Conservation (phyloP, 2,888 invertebrate genomes). For the Leucophora obtusa region DNA sequence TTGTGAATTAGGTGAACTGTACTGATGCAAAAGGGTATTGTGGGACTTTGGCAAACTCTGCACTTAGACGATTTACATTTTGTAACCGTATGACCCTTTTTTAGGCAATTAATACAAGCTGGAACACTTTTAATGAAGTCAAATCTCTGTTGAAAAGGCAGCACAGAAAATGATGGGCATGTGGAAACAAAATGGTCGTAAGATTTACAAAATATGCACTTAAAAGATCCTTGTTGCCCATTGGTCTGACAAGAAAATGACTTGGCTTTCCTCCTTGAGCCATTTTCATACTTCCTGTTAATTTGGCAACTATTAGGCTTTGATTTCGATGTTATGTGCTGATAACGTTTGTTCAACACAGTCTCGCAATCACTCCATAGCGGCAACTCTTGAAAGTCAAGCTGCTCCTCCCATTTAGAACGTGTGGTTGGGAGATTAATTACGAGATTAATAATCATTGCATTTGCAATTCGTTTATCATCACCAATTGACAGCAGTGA, state of each 20-base stretch:
- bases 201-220: constrained; percentile 11
- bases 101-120: constrained; percentile 21
- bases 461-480: constrained; percentile 59
- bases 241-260: background rate
- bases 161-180: background rate
- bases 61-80: constrained; percentile 7
- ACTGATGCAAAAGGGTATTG: constrained; percentile 11
- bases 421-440: constrained; percentile 38
- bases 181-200: background rate
- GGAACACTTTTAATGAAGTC: constrained; percentile 9
- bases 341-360: constrained; percentile 42
- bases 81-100: constrained; percentile 8
- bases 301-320: too few relatives aligned
- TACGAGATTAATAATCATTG: constrained; percentile 60
- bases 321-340: constrained; percentile 28
- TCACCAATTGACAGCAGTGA: constrained; percentile 57
- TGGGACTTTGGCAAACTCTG: constrained; percentile 1
- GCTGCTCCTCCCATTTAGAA: constrained; percentile 25
- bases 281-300: constrained; percentile 14
- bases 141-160: background rate
- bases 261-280: constrained; percentile 1
- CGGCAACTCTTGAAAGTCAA: constrained; percentile 33
- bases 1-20: background rate
- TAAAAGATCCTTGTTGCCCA: background rate
- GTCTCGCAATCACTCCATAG: constrained; percentile 52